These are phyloP conservation scores for Oceanites oceanicus DNA, from an alignment of 2,113 vertebrate species.

Conservation along the genomic window DNA sequence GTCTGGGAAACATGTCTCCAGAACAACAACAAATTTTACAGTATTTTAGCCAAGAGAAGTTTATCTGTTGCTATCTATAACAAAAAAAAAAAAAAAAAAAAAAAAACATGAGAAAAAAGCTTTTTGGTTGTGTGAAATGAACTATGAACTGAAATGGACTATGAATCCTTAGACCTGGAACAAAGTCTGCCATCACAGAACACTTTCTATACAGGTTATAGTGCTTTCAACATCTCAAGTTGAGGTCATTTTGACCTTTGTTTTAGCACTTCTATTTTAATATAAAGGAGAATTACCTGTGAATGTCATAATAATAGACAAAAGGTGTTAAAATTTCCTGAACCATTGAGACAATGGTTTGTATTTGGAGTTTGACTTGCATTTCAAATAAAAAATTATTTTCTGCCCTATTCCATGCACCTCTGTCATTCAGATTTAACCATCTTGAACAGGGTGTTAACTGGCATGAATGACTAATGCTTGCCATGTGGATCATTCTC, in stretches of 20 bases:
- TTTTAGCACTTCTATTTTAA: neutral
- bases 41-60: neutral
- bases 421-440: neutral
- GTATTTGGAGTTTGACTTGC: neutral
- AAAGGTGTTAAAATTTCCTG: neutral
- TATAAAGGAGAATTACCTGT: neutral
- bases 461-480: neutral
- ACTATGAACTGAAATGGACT: neutral
- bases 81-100: neutral
- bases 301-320: neutral
- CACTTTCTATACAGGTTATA: neutral
- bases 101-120: fast-evolving
- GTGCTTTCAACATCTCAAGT: neutral
- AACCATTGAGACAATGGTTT: neutral
- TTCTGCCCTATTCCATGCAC: neutral
- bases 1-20: neutral
- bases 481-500: neutral
- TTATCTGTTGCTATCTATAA: neutral
- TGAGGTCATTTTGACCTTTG: neutral
- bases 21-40: neutral
- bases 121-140: neutral
- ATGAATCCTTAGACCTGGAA: neutral
- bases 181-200: neutral
- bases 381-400: neutral
- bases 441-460: neutral